Percentiles rank a stretch among this genome's conserved stretches.
phyloP scores from a whole-genome alignment of 2,797 vertebrate genomes.

The Hapalemur alaotrensis region DNA sequence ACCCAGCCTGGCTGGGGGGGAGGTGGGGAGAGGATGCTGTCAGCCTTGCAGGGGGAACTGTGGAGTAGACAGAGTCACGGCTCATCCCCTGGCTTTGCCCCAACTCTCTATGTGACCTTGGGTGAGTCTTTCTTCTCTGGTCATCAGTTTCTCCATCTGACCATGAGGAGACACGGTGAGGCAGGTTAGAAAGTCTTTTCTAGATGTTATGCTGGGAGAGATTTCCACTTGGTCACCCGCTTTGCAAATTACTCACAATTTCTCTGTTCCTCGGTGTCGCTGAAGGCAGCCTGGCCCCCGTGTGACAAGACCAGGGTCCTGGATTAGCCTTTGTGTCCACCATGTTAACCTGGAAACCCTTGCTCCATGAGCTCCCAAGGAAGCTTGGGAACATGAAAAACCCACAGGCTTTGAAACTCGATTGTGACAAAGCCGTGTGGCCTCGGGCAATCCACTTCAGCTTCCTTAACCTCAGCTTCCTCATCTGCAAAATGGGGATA shows the following conservation, averaged over 20 bases:
- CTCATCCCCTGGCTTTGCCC: neutral
- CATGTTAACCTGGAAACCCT: neutral
- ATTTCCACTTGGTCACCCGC: rapidly evolving
- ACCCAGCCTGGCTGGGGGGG: neutral
- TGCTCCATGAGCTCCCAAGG: neutral
- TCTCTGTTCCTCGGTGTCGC: rapidly evolving
- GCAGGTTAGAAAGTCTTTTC: neutral
- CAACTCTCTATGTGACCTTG: neutral
- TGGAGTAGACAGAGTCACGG: rapidly evolving
- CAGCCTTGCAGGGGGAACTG: too few species aligned
- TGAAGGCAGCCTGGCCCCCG: rapidly evolving
- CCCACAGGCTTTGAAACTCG: neutral
- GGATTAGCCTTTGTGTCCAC: rapidly evolving
- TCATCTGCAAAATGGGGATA: neutral
- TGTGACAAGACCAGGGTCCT: neutral
- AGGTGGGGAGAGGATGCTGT: neutral
- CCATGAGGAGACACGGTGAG: neutral
- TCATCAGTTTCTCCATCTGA: neutral
- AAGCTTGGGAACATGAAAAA: neutral
- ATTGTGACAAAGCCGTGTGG: rapidly evolving
- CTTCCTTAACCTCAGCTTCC: neutral
- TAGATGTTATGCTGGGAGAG: neutral
- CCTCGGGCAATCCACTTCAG: neutral
- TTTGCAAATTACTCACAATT: neutral
- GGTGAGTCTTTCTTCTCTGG: neutral